Conservation (phyloP, 2,888 invertebrate species). For the Hypselothyrea guttata region DNA sequence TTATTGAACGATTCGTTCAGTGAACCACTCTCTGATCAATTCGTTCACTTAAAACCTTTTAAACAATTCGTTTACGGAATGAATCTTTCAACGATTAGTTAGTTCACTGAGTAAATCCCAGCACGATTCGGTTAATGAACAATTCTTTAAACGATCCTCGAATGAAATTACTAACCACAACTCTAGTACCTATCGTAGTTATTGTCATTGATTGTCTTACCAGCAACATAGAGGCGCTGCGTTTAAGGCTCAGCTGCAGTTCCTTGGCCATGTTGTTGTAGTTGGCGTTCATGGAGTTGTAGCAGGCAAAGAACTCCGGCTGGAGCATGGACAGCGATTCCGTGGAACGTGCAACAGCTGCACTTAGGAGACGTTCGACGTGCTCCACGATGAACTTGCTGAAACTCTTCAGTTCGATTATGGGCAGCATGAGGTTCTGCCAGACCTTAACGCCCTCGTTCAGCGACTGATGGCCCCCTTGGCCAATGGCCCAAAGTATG, state of each 20-base stretch:
- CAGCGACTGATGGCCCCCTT: constrained; percentile 87
- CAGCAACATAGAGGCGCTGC: constrained; percentile 72
- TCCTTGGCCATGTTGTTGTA: constrained; percentile 73
- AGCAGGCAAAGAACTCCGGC: constrained; percentile 76
- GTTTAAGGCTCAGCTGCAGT: constrained; percentile 69
- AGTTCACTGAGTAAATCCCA: too few relatives aligned
- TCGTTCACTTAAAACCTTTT: too few relatives aligned
- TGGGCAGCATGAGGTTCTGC: constrained; percentile 89
- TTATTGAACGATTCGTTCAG: too few relatives aligned
- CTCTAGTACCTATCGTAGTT: too few relatives aligned
- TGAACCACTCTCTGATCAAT: too few relatives aligned
- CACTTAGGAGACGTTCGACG: constrained; percentile 81
- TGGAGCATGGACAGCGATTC: constrained; percentile 48
- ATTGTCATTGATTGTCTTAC: constrained; percentile 54
- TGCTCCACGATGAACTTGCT: constrained; percentile 86
- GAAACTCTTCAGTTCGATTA: constrained; percentile 88
- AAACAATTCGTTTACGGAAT: too few relatives aligned
- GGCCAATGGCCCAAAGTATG: constrained; percentile 90
- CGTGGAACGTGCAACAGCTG: constrained; percentile 38
- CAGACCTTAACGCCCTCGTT: constrained; percentile 88
- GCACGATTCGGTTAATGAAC: too few relatives aligned
- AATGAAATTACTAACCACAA: too few relatives aligned
- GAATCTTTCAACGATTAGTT: too few relatives aligned
- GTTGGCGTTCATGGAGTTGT: constrained; percentile 63
- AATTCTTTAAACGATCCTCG: too few relatives aligned